A percentile compares a stretch with the other conserved stretches of the same genome.
Conservation (phyloP, 2,113 vertebrate species). For the Calonectris borealis region DNA sequence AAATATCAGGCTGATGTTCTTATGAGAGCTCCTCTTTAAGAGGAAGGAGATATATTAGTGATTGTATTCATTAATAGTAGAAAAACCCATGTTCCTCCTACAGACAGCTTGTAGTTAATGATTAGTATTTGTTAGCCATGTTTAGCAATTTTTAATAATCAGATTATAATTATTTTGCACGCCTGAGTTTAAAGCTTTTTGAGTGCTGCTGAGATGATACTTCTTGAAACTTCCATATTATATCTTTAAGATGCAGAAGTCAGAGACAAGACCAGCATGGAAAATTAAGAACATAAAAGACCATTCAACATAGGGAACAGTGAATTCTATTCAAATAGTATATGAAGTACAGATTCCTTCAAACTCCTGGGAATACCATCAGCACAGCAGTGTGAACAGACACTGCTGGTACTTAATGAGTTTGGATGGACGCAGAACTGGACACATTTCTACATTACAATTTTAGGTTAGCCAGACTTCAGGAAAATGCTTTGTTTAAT, state of each 20-base stretch:
- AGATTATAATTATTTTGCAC: neutral
- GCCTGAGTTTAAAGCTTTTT: neutral
- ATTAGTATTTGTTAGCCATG: neutral
- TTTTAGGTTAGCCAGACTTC: neutral
- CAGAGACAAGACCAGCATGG: neutral
- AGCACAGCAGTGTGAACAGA: neutral
- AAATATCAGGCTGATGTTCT: neutral
- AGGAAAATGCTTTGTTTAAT: neutral
- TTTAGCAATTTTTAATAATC: neutral
- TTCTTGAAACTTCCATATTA: neutral
- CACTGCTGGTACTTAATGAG: neutral
- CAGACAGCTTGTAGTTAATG: neutral
- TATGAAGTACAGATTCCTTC: neutral
- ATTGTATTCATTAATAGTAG: neutral
- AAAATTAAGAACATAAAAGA: neutral
- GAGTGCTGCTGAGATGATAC: neutral
- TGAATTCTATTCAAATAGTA: neutral
- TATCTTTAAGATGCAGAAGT: neutral
- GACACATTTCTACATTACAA: neutral
- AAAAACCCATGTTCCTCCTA: neutral
- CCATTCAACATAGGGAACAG: neutral
- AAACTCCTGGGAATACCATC: neutral
- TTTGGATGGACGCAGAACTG: neutral
- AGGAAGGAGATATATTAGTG: neutral
- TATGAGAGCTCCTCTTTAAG: neutral